These are phyloP conservation scores for Chrysaora quinquecirrha DNA, from an alignment of 30 jellyfish, hydroid and myxozoan species.

Conservation along the genomic window DNA sequence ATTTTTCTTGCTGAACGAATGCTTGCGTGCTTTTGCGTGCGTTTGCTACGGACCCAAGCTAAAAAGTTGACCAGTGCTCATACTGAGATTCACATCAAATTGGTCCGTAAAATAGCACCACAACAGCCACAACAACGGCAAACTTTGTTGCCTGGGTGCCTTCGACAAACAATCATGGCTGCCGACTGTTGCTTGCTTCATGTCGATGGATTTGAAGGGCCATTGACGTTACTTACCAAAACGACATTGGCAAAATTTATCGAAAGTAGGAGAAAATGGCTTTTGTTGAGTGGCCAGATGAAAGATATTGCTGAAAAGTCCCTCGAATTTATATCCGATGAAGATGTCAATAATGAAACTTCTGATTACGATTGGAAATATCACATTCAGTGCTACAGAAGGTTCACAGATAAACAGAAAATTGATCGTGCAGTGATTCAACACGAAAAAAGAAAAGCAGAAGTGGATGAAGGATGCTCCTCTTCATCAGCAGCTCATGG, in stretches of 20 bases:
- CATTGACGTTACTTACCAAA: slow-evolving; percentile 12
- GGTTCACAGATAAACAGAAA: slow-evolving; percentile 31
- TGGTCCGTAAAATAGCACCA: slow-evolving; percentile 24
- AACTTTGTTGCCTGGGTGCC: background rate
- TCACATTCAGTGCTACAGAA: slow-evolving; percentile 37
- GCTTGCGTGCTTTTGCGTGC: slow-evolving; percentile 35
- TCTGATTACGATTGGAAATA: slow-evolving; percentile 22
- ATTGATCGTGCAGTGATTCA: slow-evolving; percentile 22
- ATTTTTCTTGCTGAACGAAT: slow-evolving; percentile 11
- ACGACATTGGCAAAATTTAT: slow-evolving; percentile 20
- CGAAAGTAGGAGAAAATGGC: slow-evolving; percentile 33
- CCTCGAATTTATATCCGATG: slow-evolving; percentile 27
- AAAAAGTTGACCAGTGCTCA: slow-evolving; percentile 17
- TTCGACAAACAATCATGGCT: slow-evolving; percentile 7
- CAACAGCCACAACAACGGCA: background rate
- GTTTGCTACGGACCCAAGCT: slow-evolving; percentile 14
- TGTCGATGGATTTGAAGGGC: slow-evolving; percentile 34
- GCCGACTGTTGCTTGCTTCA: slow-evolving; percentile 41
- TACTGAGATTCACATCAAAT: background rate
- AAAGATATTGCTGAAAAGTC: slow-evolving; percentile 23
- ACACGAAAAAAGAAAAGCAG: slow-evolving; percentile 28
- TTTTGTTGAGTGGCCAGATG: slow-evolving; percentile 29
- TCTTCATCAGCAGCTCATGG: background rate
- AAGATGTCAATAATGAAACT: slow-evolving; percentile 8
- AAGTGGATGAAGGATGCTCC: slow-evolving; percentile 36